Evolutionary conservation across 2,888 invertebrate species (phyloP), one percentile per base, ranked within the genome.

Genomic region (Melanostoma scalare): DNA sequence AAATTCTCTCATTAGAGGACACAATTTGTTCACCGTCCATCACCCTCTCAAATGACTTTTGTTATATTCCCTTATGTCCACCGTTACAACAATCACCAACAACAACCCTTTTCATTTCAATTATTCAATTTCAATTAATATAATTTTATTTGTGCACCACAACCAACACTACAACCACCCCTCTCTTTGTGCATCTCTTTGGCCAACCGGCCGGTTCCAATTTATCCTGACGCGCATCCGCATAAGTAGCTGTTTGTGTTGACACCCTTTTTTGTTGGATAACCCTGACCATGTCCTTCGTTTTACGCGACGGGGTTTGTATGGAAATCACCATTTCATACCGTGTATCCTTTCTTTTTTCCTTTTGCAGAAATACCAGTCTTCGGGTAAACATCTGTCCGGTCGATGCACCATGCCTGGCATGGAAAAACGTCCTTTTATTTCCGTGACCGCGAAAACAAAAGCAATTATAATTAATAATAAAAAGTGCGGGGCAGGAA

Each of bases 121-220:
- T 82, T 82, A 82, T 78, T 73, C 71, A 77, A 68, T 76, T 75
- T 76, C 76, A 82, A 82, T 82, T 82, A 78, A 82, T 77, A 77
- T 61, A 77, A 68, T 60, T 72, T 69, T 73, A 69, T 82, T 77
- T 65, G 58, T 56, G 61, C 58, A 58, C 73, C 56, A 30, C 40
- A 56, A 6, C 30, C 40, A 56, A 6, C 30, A 40, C 20, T 30
- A 35, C 35, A 58, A 72, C 61, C 48, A 72, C 67, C 35, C 33
- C 50, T 40, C 33, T 9, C 36, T 33, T 10, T 20, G 58, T 60
- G 52, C 44, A 58, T 55, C 40, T 60, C 8, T 31, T 42, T 0
- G 6, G 61, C 20, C 31, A 4, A 55, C 30, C 10, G 58, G 74
- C n/a, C 35, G 30, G 40, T 53, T 38, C 46, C 44, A 72, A 48